Evolutionary conservation across 2,113 vertebrate species (phyloP).

Genomic region (Protobothrops flavoviridis): DNA sequence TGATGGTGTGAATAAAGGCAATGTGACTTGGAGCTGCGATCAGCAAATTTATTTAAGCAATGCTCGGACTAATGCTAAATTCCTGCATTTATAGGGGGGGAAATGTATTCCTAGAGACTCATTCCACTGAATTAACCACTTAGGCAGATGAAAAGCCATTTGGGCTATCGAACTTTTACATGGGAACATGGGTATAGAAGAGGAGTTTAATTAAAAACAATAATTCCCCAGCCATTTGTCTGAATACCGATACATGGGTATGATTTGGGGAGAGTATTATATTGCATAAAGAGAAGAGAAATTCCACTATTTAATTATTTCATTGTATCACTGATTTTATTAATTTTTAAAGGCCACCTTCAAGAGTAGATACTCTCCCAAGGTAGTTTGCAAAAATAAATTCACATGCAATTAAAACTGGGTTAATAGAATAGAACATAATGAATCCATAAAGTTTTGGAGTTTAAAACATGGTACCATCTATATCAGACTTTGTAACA

Average conservation of each 20-base stretch:
- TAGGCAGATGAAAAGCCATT: constrained; percentile 35
- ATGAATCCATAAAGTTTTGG: background rate
- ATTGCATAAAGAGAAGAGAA: background rate
- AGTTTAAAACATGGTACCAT: background rate
- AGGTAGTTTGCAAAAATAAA: background rate
- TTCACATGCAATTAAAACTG: background rate
- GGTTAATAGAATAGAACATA: background rate
- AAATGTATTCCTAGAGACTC: constrained; percentile 48
- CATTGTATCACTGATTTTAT: background rate
- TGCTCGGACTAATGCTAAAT: constrained; percentile 44
- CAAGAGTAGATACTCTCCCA: background rate
- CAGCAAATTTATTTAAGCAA: constrained; percentile 49
- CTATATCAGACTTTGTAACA: background rate
- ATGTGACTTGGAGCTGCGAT: constrained; percentile 11
- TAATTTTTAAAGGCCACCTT: background rate
- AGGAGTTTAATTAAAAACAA: constrained; percentile 57
- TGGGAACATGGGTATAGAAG: constrained; percentile 37
- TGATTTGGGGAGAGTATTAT: background rate
- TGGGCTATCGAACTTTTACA: constrained; percentile 45
- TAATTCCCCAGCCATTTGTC: constrained; percentile 33
- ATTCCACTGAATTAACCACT: constrained; percentile 52
- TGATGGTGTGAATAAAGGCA: constrained; percentile 32
- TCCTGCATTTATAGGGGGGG: constrained; percentile 38
- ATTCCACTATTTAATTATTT: background rate
- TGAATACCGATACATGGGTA: constrained; percentile 1